These are phyloP conservation scores for Palythoa caribaeorum DNA, from an alignment of 92 coral and sea anemone genomes.

Conservation along the genomic window DNA sequence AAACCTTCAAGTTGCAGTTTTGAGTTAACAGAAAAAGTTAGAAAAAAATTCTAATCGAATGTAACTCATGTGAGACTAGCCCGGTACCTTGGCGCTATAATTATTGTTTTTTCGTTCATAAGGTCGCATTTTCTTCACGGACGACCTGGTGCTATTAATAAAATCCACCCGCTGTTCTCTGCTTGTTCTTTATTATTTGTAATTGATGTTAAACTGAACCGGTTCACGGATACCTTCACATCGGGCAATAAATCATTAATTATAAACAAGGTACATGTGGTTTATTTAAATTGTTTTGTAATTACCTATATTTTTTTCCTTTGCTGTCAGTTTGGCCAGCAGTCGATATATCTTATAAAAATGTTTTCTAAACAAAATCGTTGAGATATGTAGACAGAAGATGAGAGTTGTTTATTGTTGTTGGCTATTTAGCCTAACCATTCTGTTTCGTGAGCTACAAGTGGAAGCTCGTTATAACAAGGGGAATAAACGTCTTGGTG, in stretches of 20 bases:
- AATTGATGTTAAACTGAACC: slow-evolving; percentile 2
- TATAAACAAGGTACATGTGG: slow-evolving; percentile 31
- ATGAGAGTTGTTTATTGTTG: slow-evolving; percentile 21
- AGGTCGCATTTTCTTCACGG: neutral
- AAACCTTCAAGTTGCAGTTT: too few relatives aligned
- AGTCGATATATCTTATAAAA: neutral
- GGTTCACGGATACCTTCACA: neutral
- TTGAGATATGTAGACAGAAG: slow-evolving; percentile 36
- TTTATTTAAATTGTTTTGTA: slow-evolving; percentile 25
- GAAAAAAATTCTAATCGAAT: too few relatives aligned
- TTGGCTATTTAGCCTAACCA: slow-evolving; percentile 20
- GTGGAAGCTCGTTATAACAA: neutral
- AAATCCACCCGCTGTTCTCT: slow-evolving; percentile 33
- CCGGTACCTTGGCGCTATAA: too few relatives aligned
- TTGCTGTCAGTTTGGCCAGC: slow-evolving; percentile 19
- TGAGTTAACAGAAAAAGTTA: too few relatives aligned
- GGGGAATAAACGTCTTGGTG: neutral
- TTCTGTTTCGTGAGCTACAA: neutral
- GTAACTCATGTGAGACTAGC: too few relatives aligned
- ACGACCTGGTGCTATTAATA: neutral
- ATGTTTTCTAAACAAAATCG: slow-evolving; percentile 34
- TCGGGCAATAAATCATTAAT: slow-evolving; percentile 17
- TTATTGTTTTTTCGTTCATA: too few relatives aligned
- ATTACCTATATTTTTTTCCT: slow-evolving; percentile 31
- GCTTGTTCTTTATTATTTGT: slow-evolving; percentile 27